Conservation (phyloP, 2,113 vertebrate genomes). For the Cygnus buccinator region DNA sequence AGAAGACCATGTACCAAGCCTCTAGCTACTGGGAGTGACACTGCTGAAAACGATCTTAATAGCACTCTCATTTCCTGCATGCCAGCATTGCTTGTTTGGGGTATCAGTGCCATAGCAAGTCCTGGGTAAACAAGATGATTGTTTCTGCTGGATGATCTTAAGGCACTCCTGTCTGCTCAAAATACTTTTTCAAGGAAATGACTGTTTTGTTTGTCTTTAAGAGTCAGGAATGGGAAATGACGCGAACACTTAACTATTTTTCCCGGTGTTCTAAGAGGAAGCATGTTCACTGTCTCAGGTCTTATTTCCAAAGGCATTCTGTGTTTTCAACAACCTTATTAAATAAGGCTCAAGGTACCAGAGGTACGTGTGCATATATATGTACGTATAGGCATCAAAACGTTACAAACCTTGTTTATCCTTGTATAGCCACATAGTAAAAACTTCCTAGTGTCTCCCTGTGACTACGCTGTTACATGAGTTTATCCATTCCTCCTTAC, state of each 20-base stretch:
- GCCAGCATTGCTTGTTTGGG: rapidly evolving
- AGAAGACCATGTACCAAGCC: neutral
- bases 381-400: neutral
- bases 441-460: neutral
- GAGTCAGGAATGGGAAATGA: constrained; percentile 51
- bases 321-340: neutral
- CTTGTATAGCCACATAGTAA: neutral
- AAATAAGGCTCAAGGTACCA: neutral
- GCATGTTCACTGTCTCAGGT: neutral
- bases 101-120: rapidly evolving
- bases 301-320: neutral
- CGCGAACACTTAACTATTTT: neutral
- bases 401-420: neutral
- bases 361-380: neutral
- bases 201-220: constrained; percentile 10
- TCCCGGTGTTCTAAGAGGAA: neutral
- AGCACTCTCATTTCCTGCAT: neutral
- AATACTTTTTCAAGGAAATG: constrained; percentile 32
- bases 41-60: rapidly evolving
- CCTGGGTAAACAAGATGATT: neutral
- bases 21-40: rapidly evolving
- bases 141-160: neutral
- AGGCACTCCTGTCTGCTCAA: neutral
- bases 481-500: neutral
- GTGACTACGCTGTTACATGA: neutral